phyloP scores from a whole-genome alignment of 2,888 invertebrate genomes.

The Apodemia mormo region DNA sequence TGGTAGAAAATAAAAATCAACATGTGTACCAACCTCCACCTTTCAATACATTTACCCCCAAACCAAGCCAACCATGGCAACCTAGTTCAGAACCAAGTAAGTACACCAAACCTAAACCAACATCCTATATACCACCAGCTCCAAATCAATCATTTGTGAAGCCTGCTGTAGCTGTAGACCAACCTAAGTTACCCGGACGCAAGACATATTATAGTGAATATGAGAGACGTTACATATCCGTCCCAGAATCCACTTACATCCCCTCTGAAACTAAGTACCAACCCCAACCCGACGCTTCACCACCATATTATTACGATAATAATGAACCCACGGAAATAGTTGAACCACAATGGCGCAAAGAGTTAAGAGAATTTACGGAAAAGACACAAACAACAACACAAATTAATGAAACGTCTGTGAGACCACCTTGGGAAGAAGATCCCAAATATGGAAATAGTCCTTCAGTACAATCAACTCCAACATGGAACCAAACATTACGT shows the following conservation, averaged over 20 bases:
- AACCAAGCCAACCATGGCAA: conserved; percentile 55
- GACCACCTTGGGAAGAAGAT: conserved; percentile 72
- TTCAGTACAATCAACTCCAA: conserved; percentile 60
- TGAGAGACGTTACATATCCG: conserved; percentile 73
- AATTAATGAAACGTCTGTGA: conserved; percentile 54
- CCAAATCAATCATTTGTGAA: conserved; percentile 75
- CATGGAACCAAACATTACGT: conserved; percentile 75
- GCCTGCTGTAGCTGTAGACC: conserved; percentile 50
- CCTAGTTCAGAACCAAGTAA: conserved; percentile 53
- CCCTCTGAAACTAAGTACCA: conserved; percentile 68
- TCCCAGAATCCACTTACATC: conserved; percentile 72
- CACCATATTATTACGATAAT: conserved; percentile 72
- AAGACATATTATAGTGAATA: conserved; percentile 78
- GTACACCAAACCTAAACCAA: conserved; percentile 62
- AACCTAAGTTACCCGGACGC: conserved; percentile 60
- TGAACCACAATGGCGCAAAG: conserved; percentile 76
- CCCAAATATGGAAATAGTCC: conserved; percentile 55
- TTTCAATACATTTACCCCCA: conserved; percentile 46
- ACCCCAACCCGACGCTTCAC: conserved; percentile 71
- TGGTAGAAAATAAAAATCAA: conserved; percentile 53
- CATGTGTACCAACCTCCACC: conserved; percentile 59
- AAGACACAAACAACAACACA: conserved; percentile 61
- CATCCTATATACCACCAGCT: conserved; percentile 71
- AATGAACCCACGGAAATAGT: conserved; percentile 64
- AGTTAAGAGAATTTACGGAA: conserved; percentile 74